A percentile compares a stretch with the other conserved stretches of the same genome.
Evolutionary conservation across 2,113 vertebrate species (phyloP).

Genomic region (Heterochromis multidens): DNA sequence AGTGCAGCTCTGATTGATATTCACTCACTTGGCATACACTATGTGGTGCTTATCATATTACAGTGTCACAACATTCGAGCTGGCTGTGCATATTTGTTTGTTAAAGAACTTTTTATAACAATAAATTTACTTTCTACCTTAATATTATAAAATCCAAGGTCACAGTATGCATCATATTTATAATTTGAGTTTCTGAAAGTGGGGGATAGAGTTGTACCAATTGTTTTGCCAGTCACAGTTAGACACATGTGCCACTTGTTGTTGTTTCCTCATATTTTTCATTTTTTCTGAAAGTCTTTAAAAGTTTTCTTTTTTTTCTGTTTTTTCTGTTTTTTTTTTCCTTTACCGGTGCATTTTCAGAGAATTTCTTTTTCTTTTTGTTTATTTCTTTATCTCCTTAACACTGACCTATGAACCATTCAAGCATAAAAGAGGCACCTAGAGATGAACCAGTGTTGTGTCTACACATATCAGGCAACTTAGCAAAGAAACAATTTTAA

Average conservation of each 20-base stretch:
- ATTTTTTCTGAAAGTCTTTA: background rate
- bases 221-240: background rate
- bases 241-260: background rate
- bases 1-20: background rate
- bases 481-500: background rate
- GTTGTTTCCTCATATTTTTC: background rate
- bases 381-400: background rate
- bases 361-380: background rate
- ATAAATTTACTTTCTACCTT: background rate
- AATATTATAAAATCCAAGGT: background rate
- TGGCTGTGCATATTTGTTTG: background rate
- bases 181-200: background rate
- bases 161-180: background rate
- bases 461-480: background rate
- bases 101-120: background rate
- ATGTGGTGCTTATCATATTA: constrained; percentile 1
- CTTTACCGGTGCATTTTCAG: background rate
- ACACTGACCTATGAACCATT: background rate
- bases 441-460: background rate
- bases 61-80: background rate
- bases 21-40: background rate
- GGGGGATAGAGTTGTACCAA: background rate
- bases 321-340: background rate
- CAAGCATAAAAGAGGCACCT: background rate
- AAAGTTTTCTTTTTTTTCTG: background rate